Percentiles rank a stretch among this genome's conserved stretches.
Evolutionary conservation across 2,113 vertebrate species (phyloP).

Genomic region (Psittacara wagleri): DNA sequence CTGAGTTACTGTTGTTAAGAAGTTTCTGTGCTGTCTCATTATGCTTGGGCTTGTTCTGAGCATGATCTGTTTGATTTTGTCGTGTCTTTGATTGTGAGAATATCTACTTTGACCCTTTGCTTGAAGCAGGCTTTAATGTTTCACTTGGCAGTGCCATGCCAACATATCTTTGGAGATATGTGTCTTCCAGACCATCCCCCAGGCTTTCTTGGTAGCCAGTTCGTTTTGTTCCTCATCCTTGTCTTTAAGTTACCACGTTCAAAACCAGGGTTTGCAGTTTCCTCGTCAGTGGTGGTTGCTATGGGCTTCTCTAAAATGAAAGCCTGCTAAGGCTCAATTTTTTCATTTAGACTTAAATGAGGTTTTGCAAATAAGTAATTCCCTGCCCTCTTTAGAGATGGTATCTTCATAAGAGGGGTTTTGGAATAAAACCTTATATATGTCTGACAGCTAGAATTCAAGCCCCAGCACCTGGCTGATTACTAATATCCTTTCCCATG

Average conservation of each 20-base stretch:
- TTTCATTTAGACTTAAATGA: background rate
- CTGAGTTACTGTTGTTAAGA: background rate
- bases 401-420: background rate
- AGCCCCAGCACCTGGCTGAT: background rate
- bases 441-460: background rate
- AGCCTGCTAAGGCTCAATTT: background rate
- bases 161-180: background rate
- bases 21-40: background rate
- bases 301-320: background rate
- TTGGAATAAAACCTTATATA: background rate
- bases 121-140: background rate
- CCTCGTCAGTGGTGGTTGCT: background rate
- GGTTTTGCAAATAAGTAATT: background rate
- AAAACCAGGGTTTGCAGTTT: background rate
- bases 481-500: background rate
- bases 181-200: background rate
- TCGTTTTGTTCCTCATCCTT: background rate
- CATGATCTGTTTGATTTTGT: background rate
- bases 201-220: background rate
- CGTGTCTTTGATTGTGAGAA: background rate
- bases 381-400: background rate
- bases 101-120: background rate
- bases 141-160: background rate
- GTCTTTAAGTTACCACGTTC: background rate
- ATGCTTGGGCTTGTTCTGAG: background rate